Conservation (phyloP, 2,888 invertebrate genomes). For the Drosophila nr. fundita region DNA sequence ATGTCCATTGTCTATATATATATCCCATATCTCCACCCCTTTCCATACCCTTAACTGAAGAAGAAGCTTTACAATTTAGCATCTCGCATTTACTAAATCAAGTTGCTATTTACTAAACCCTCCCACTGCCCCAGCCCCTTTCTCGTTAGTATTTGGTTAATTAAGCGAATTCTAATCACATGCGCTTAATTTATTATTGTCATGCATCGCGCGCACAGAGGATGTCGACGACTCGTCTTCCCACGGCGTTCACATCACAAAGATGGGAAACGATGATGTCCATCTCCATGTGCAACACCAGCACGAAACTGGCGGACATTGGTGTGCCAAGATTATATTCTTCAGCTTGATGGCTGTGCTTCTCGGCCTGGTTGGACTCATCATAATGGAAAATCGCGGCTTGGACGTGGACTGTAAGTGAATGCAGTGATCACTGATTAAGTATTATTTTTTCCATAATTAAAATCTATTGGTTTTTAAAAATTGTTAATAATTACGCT, state of each 20-base stretch:
- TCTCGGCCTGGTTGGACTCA: constrained; percentile 90
- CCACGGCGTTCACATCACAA: constrained; percentile 84
- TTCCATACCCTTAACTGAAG: neutral
- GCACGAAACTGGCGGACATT: constrained; percentile 91
- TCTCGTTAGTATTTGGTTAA: constrained; percentile 22
- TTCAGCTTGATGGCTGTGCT: constrained; percentile 90
- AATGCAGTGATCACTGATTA: neutral
- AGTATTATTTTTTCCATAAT: constrained; percentile 5
- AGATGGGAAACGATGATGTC: constrained; percentile 88
- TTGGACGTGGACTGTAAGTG: constrained; percentile 89
- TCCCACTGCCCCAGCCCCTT: neutral
- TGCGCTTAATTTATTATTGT: constrained; percentile 24
- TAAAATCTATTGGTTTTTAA: too few species aligned
- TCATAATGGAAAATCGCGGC: constrained; percentile 92
- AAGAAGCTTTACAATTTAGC: constrained; percentile 21
- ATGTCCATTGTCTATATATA: neutral
- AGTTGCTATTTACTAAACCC: constrained; percentile 30
- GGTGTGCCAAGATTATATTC: constrained; percentile 93
- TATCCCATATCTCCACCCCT: neutral
- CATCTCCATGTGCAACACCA: constrained; percentile 92
- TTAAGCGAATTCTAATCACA: constrained; percentile 53
- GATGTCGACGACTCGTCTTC: constrained; percentile 84
- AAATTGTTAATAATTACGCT: neutral
- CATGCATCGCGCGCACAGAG: constrained; percentile 46
- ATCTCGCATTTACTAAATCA: constrained; percentile 13